Conservation (phyloP, 2,797 vertebrate genomes). For the Cynopterus sphinx region DNA sequence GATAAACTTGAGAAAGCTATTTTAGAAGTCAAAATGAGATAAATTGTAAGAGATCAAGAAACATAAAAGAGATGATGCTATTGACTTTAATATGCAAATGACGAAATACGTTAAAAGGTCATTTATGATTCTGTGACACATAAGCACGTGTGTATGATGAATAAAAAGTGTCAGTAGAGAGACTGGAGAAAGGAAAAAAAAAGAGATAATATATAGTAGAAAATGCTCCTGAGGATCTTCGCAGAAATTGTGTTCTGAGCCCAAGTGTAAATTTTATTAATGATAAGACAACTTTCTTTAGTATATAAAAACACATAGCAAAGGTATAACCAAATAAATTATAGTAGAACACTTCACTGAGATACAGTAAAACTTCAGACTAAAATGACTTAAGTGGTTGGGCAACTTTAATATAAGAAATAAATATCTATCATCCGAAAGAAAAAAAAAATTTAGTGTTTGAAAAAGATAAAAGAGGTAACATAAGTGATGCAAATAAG, state of each 20-base stretch:
- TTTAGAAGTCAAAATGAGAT: neutral
- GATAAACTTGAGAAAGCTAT: neutral
- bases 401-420: neutral
- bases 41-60: neutral
- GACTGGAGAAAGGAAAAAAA: neutral
- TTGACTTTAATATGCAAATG: neutral
- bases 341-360: neutral
- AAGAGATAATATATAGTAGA: neutral
- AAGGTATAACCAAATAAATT: neutral
- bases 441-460: neutral
- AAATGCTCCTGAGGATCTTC: neutral
- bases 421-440: neutral
- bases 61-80: neutral
- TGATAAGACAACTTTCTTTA: neutral
- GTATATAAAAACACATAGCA: neutral
- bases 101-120: neutral
- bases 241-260: neutral
- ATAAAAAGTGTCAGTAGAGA: neutral
- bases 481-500: neutral
- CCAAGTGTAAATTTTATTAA: neutral
- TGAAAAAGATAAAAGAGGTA: neutral
- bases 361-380: neutral
- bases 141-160: neutral
- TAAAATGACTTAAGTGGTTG: neutral
- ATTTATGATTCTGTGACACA: neutral